A percentile compares a stretch with the other conserved stretches of the same genome.
phyloP scores from a whole-genome alignment of 1,140 invertebrate genomes.

The Bombus sibiricus region DNA sequence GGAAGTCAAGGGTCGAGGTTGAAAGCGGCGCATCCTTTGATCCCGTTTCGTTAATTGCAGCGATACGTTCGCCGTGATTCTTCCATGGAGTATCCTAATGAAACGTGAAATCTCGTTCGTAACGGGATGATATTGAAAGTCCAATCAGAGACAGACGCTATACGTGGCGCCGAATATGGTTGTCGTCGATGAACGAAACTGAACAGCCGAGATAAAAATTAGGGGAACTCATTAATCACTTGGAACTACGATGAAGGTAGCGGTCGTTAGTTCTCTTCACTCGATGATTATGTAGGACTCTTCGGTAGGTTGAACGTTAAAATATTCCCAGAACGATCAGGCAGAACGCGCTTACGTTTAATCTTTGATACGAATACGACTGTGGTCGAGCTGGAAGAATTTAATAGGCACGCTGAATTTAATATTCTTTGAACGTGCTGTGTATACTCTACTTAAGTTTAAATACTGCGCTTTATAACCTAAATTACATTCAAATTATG shows the following conservation, averaged over 20 bases:
- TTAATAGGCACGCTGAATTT: not conserved
- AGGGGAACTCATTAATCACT: not conserved
- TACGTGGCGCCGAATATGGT: not conserved
- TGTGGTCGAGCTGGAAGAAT: not conserved
- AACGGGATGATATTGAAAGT: constrained; percentile 22
- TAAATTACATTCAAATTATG: too few species aligned
- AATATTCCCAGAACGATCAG: not conserved
- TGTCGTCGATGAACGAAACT: not conserved
- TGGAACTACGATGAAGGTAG: not conserved
- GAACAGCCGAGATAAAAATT: not conserved
- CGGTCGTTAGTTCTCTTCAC: constrained; percentile 13
- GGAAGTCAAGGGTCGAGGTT: not conserved
- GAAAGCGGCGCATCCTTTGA: constrained; percentile 6
- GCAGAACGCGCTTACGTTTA: not conserved
- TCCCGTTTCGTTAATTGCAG: not conserved
- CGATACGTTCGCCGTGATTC: not conserved
- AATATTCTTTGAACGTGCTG: too few species aligned
- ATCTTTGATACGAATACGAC: not conserved
- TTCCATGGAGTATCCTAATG: not conserved
- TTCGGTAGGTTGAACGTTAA: not conserved
- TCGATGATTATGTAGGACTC: not conserved
- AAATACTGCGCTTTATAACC: too few species aligned
- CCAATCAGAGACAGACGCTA: not conserved
- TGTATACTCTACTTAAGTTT: too few species aligned
- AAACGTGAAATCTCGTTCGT: constrained; percentile 20